Evolutionary conservation across 1,140 invertebrate species (phyloP), one percentile per base, ranked within the genome.

Genomic region (Trichogramma pretiosum): DNA sequence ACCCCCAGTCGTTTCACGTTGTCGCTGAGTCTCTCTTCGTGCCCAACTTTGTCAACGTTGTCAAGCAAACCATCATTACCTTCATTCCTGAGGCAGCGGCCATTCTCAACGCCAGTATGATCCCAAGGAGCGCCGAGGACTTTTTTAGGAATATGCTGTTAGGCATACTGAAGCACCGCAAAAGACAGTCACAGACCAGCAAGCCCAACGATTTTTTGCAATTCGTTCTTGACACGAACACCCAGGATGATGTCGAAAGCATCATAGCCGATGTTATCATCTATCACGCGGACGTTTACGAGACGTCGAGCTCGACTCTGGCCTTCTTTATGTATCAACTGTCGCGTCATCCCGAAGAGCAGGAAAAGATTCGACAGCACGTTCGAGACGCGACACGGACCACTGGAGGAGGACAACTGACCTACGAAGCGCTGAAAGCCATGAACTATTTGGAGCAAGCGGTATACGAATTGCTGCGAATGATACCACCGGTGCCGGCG

Each of bases 381-480:
- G 69, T 78, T 2, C 55, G 65, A 14, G 33, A 55, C 5, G 68
- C 75, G n/a, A 34, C 78, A 2, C 46, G 55, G 7, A 70, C 68
- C 51, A 58, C 80, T 50, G 67, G 78, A 45, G 70, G 70, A 4
- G 55, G 74, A 52, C 50, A 50, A 13, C 50, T 80, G 0, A 76
- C 67, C 22, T 81, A 78, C 54, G 77, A 81, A n/a, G 64, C 67
- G 13, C 44, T 83, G 1, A 59, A 67, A 13, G 72, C 78, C 18
- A 73, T 84, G 67, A 68, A 65, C 0, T 78, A 77, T 48, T 55
- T 83, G 55, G 66, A 74, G 52, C 72, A 75, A 56, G 71, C 77
- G 14, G 61, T 77, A 22, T 58, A 68, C 50, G 73, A 74, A 45
- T 67, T 65, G 0, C 47, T 69, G 49, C 54, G 72, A 5, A 50